These are phyloP conservation scores for Tenebrosternarchus preto DNA, from an alignment of 2,113 vertebrate genomes.

Conservation along the genomic window DNA sequence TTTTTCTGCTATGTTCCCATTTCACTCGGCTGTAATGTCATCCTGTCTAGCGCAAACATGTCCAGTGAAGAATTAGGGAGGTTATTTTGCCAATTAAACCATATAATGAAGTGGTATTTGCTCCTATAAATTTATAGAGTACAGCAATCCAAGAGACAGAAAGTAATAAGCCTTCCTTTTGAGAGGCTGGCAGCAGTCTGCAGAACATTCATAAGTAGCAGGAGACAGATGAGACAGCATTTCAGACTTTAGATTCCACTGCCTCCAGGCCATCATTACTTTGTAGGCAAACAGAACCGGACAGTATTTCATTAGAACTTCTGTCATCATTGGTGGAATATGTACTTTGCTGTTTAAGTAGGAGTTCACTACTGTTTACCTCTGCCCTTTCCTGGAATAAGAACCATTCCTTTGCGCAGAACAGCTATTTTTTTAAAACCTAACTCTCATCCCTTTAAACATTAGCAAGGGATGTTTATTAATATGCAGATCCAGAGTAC, in stretches of 20 bases:
- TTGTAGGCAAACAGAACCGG: conserved; percentile 10
- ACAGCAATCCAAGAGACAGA: conserved; percentile 40
- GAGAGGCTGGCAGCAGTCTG: conserved; percentile 27
- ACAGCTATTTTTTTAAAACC: neutral
- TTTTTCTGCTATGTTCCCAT: neutral
- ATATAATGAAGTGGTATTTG: conserved; percentile 53
- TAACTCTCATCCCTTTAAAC: neutral
- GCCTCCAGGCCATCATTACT: conserved; percentile 38
- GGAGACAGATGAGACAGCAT: conserved; percentile 34
- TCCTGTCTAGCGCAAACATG: conserved; percentile 20
- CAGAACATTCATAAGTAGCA: conserved; percentile 44
- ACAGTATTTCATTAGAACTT: conserved; percentile 18
- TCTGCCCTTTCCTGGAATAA: neutral
- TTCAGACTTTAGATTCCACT: conserved; percentile 27
- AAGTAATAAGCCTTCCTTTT: conserved; percentile 50
- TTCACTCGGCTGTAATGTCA: neutral
- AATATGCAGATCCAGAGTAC: too few species aligned
- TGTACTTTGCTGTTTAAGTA: neutral
- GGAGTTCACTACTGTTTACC: neutral
- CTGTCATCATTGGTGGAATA: conserved; percentile 24
- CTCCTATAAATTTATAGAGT: conserved; percentile 41
- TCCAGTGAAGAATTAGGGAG: conserved; percentile 19
- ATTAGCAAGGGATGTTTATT: too few species aligned
- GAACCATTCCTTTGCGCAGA: neutral
- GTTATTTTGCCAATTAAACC: conserved; percentile 53